These are phyloP conservation scores for Anastatus disparis DNA, from an alignment of 1,140 invertebrate genomes.

Conservation along the genomic window DNA sequence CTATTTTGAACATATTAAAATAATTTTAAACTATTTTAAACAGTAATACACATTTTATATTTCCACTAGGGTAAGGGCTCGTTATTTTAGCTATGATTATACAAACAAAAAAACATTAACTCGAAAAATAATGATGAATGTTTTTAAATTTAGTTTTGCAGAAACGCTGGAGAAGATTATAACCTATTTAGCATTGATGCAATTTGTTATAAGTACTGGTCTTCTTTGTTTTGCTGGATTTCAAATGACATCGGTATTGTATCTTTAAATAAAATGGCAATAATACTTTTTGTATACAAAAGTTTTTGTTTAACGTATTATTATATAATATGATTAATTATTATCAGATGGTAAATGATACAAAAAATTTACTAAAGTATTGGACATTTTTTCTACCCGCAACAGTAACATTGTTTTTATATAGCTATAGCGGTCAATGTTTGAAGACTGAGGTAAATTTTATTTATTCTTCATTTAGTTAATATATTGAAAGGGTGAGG, in stretches of 20 bases:
- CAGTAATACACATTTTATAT: too few relatives aligned
- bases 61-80: too few relatives aligned
- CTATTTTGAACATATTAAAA: too few relatives aligned
- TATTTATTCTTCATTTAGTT: neutral
- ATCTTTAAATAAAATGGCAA: neutral
- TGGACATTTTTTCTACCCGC: conserved; percentile 47
- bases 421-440: conserved; percentile 52
- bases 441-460: conserved; percentile 50
- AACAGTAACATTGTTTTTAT: conserved; percentile 56
- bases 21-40: too few relatives aligned
- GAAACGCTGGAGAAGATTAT: conserved; percentile 53
- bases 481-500: too few relatives aligned
- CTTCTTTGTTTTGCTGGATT: conserved; percentile 54
- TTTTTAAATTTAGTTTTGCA: conserved; percentile 52
- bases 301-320: too few relatives aligned
- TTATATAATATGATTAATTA: too few relatives aligned
- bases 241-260: conserved; percentile 52
- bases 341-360: conserved; percentile 50
- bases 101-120: too few relatives aligned
- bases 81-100: too few relatives aligned
- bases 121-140: neutral
- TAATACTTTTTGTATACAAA: too few relatives aligned
- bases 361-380: conserved; percentile 45
- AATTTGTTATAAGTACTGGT: conserved; percentile 50
- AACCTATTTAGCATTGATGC: conserved; percentile 52